Evolutionary conservation across 2,888 invertebrate genomes (phyloP), one percentile per base, ranked within the genome.

Genomic region (Embidobia sp.): DNA sequence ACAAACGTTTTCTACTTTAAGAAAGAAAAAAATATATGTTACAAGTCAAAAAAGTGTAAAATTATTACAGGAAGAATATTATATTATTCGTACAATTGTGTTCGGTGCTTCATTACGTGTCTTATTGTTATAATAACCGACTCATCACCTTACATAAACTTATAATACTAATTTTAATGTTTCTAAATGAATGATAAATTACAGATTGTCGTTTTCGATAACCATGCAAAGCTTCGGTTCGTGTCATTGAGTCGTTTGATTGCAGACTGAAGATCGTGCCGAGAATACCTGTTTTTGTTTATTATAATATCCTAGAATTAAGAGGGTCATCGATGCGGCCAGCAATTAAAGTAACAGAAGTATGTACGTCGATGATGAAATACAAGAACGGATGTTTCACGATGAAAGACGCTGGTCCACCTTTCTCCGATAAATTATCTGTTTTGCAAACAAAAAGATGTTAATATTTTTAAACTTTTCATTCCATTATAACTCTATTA

Each of bases 311-410:
- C 89, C 95, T 92, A 72, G 95, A 93, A 90, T 95, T 96, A 51
- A 95, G 91, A 10, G 96, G 96, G 90, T 96, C 95, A 53, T 95
- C 92, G 88, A 96, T 93, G 86, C 96, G 94, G 75, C 96, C 96
- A 19, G 95, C 93, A 92, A 96, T 95, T 46, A 96, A 92, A 35
- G 95, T 92, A 7, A 95, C 94, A 86, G 95, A 94, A 49, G 96
- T 93, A 86, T 93, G 94, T 49, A 94, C 92, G 88, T 96, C 96
- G 90, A 96, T 92, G 80, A 96, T 95, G 89, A 96, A 96, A 90
- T 95, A 96, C 63, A 95, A 90, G 89, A 96, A 96, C 51, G 96
- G 96, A 90, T 94, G 95, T 75, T 95, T 94, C 8, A 94, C 95
- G 49, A 93, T 92, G 87, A 96, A 95, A 79, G 93, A 91, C 53